Evolutionary conservation across 2,113 vertebrate genomes (phyloP), one percentile per base, ranked within the genome.

Genomic region (Cyprinodon variegatus): DNA sequence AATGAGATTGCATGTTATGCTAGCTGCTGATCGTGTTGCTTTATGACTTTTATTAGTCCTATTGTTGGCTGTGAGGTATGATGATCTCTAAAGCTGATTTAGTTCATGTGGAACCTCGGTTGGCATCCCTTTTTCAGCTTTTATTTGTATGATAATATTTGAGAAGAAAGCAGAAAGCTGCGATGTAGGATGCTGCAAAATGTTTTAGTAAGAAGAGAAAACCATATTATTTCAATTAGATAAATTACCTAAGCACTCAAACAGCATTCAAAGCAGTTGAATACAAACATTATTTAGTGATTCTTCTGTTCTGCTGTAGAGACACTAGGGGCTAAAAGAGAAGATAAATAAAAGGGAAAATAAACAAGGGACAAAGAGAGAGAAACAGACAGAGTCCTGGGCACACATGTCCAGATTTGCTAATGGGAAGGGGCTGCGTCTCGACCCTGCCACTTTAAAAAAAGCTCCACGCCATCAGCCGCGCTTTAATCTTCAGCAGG

Each of bases 81-180:
- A 72, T 60, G 71, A 78, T 88, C 86, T 73, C 72, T 68, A 40
- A 20, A 17, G 29, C 61, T 77, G 78, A 63, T 77, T 73, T 75
- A 59, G 66, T 89, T 89, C 68, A 74, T 70, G 70, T 72, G 60
- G 63, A 71, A 73, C 72, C 83, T 86, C 84, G 87, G 83, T 86
- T 74, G 70, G 71, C 68, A 88, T 83, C 81, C 83, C 70, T 87
- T 88, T 87, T 69, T 67, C 50, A 68, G 48, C 76, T 61, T 86
- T 82, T 90, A 90, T 91, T 86, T 93, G 85, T 87, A 86, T 88
- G 89, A 85, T 91, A 91, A 91, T 93, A 74, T 86, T 90, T 86
- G 78, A 77, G 76, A 70, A 76, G 63, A 83, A 83, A 67, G 70
- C 69, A 70, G 65, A 45, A 76, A 90, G 86, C 81, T 82, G 89